Percentiles rank a stretch among this genome's conserved stretches.
These are phyloP conservation scores for Maniola jurtina DNA, from an alignment of 1,140 invertebrate genomes.

Conservation along the genomic window DNA sequence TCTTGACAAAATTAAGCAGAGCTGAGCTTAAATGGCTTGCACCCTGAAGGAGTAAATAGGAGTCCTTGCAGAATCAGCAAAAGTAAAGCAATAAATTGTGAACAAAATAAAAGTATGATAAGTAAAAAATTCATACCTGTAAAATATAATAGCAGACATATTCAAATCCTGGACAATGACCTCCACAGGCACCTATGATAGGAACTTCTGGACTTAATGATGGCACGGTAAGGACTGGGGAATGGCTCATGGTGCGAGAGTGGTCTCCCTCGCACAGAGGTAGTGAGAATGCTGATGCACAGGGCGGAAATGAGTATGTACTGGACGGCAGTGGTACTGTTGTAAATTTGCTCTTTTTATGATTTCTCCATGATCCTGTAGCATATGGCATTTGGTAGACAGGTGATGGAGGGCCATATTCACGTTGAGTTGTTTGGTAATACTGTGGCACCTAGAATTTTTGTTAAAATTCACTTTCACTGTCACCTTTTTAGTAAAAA, in stretches of 20 bases:
- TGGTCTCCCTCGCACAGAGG: constrained; percentile 59
- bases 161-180: constrained; percentile 82
- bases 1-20: too few species aligned
- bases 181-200: constrained; percentile 81
- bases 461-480: constrained; percentile 5
- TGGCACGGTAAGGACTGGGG: constrained; percentile 54
- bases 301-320: constrained; percentile 60
- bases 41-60: too few species aligned
- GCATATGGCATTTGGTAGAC: constrained; percentile 72
- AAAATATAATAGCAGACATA: constrained; percentile 84
- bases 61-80: too few species aligned
- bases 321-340: constrained; percentile 39
- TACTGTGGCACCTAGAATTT: constrained; percentile 64
- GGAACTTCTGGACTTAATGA: constrained; percentile 70
- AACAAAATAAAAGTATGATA: too few species aligned
- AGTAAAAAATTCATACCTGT: constrained; percentile 76
- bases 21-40: too few species aligned
- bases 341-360: constrained; percentile 50
- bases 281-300: constrained; percentile 65
- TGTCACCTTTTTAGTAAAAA: too few species aligned
- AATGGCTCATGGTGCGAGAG: constrained; percentile 39
- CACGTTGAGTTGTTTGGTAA: constrained; percentile 54
- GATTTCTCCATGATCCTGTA: constrained; percentile 53
- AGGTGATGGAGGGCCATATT: constrained; percentile 65
- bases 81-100: too few species aligned